phyloP scores from a whole-genome alignment of 92 coral and sea anemone genomes.

The Virgularia gustaviana region DNA sequence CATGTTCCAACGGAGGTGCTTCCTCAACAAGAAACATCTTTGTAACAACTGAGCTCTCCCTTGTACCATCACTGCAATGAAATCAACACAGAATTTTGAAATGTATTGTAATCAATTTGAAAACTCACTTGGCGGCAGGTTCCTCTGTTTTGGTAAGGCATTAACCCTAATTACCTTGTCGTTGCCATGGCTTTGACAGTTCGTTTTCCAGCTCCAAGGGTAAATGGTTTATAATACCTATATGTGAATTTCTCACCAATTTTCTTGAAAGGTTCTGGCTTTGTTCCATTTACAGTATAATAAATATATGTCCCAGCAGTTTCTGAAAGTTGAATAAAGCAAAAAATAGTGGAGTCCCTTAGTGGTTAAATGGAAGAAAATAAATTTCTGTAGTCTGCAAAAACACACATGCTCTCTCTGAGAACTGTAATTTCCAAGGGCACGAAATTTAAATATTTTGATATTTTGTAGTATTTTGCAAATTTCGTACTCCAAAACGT shows the following conservation, averaged over 20 bases:
- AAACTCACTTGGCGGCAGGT: no score
- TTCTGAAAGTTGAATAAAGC: constrained; percentile 63
- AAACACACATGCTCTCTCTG: no score
- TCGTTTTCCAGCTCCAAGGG: constrained; percentile 88
- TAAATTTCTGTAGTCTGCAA: no score
- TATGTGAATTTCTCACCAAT: constrained; percentile 92
- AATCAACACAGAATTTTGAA: no score
- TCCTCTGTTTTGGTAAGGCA: no score
- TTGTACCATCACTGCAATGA: constrained; percentile 69
- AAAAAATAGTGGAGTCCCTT: no score
- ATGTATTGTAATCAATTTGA: no score
- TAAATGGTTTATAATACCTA: constrained; percentile 85
- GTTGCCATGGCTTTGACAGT: constrained; percentile 96
- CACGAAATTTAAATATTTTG: no score
- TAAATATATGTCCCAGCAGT: constrained; percentile 76
- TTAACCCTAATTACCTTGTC: constrained; percentile 38
- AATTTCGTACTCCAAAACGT: no score
- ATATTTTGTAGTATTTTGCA: no score
- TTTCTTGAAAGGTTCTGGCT: constrained; percentile 92
- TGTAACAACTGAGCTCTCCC: constrained; percentile 92
- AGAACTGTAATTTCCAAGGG: no score
- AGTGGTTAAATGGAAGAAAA: no score
- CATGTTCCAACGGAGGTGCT: constrained; percentile 20
- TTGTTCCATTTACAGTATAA: constrained; percentile 89
- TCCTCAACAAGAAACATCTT: constrained; percentile 84